Base-by-base conservation (phyloP, 2,113 vertebrate species). In the Crotalus helleri region DNA sequence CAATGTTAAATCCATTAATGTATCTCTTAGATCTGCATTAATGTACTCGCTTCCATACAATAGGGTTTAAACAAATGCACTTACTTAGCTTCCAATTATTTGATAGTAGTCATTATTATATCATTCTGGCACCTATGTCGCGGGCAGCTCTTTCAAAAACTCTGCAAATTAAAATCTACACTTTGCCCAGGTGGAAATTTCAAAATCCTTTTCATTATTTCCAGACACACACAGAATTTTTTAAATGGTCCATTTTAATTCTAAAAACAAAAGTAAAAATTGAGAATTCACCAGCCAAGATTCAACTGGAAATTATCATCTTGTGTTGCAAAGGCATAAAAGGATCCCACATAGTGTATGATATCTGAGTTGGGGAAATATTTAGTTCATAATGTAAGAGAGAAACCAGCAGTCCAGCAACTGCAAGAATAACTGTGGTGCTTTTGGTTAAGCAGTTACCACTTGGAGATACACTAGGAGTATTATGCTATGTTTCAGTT, bases 1-100 rank as follows among this genome's bases (percentile, higher is more conserved):
- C 97, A 98, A 98, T 97, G 95, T 97, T 98, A 98, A 98, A 98
- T 98, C 97, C 97, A 98, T 98, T 98, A 98, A 97, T 96, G 95
- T 96, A 95, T 97, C 97, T 98, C 95, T 97, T 97, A 97, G 95
- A 96, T 96, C 94, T 97, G 96, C 97, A 94, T 97, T 98, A 98
- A 98, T 98, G 96, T 97, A 98, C 96, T 98, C 96, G 94, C 94
- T 95, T 97, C 93, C 94, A 97, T 95, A 97, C 96, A 97, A 95
- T 5, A 97, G 95, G 96, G 91, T 96, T 98, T 97, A 98, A 98
- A 97, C 96, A 97, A 97, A 97, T 94, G 93, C 95, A 91, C 97
- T 98, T 97, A 97, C 96, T 97, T 96, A 96, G 95, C 49, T 89
- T 89, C 19, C 55, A 97, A 97, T 91, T 95, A 94, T 92, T 97